Evolutionary conservation across 2,888 invertebrate species (phyloP).

Genomic region (Bimastos eiseni): DNA sequence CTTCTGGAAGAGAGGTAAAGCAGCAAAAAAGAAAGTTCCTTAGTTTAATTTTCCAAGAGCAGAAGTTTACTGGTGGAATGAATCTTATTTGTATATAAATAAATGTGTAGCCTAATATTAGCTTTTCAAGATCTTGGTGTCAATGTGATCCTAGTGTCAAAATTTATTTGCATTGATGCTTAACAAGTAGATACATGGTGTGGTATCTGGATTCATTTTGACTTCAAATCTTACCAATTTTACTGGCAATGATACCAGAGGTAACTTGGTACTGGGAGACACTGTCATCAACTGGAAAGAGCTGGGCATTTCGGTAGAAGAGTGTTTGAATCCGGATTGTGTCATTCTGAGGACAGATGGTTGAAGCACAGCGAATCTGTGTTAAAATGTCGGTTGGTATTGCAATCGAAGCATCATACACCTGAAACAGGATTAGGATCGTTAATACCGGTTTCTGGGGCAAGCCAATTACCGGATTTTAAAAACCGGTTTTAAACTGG

Average conservation of each 20-base stretch:
- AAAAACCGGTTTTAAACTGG: too few relatives aligned
- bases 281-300: constrained; percentile 25
- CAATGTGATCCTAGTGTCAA: not conserved
- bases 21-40: too few relatives aligned
- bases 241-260: not conserved
- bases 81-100: too few relatives aligned
- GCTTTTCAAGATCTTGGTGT: not conserved
- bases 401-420: not conserved
- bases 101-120: too few relatives aligned
- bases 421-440: not conserved
- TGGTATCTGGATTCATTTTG: not conserved
- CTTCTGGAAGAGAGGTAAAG: too few relatives aligned
- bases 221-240: constrained; percentile 14
- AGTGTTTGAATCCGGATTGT: constrained; percentile 22
- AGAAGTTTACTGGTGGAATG: too few relatives aligned
- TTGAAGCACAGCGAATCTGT: not conserved
- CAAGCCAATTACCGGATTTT: too few relatives aligned
- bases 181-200: not conserved
- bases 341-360: constrained; percentile 6
- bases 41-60: too few relatives aligned
- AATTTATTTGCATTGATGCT: too few relatives aligned
- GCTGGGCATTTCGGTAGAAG: constrained; percentile 27
- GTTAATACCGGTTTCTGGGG: too few relatives aligned
- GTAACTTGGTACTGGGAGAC: not conserved
- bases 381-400: not conserved